These are phyloP conservation scores for Alloscopus bannaensis DNA, from an alignment of 2,888 invertebrate species.

Conservation along the genomic window DNA sequence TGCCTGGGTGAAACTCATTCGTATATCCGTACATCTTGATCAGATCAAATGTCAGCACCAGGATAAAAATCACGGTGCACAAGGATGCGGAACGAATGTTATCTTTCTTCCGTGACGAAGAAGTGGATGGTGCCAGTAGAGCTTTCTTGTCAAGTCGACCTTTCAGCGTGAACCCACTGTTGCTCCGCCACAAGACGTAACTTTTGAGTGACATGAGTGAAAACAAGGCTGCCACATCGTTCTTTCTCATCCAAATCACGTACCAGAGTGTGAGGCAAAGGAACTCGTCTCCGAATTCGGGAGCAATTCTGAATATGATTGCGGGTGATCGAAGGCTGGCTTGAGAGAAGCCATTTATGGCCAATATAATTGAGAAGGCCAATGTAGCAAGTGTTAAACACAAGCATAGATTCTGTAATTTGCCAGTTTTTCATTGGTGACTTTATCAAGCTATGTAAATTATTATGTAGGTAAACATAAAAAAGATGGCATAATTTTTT, in stretches of 20 bases:
- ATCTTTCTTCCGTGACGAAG: too few relatives aligned
- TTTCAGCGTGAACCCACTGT: neutral
- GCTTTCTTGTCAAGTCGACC: too few relatives aligned
- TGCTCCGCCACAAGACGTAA: neutral
- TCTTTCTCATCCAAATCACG: conserved; percentile 6
- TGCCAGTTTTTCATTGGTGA: too few relatives aligned
- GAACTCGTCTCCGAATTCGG: conserved; percentile 2
- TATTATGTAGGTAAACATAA: neutral
- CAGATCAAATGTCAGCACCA: conserved; percentile 8
- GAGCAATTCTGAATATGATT: conserved; percentile 7
- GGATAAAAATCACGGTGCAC: neutral
- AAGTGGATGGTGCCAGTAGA: neutral
- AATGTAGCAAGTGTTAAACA: neutral
- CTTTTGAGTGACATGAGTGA: conserved; percentile 7
- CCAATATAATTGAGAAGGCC: neutral
- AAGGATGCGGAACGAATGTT: neutral
- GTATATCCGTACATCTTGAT: conserved; percentile 1
- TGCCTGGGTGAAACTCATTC: too few relatives aligned
- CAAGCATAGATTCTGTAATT: neutral
- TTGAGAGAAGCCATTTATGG: neutral
- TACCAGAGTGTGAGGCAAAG: conserved; percentile 14
- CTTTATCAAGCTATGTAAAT: too few relatives aligned
- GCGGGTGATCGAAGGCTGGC: neutral
- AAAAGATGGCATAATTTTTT: neutral
- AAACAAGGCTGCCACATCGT: neutral